Base-by-base conservation (phyloP, 2,113 vertebrate genomes). In the Nyctibius bracteatus region DNA sequence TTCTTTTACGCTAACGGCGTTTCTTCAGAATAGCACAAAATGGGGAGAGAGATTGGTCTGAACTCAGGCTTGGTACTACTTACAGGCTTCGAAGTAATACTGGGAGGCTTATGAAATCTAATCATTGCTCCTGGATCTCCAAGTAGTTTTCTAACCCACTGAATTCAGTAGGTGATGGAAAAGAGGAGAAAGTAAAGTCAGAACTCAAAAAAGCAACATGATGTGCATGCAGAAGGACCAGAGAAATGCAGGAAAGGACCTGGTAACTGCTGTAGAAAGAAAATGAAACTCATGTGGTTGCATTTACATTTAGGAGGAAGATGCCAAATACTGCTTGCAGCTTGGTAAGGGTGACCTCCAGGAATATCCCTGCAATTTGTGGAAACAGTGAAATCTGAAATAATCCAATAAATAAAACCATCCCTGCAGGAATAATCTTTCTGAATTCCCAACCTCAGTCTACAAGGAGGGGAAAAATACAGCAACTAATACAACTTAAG, bases 1-100 rank as follows among this genome's bases (percentile, higher is more conserved):
- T 15, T 74, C 19, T 84, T 78, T 66, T 66, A 57, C 8, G 3
- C 39, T 55, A 18, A 7, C 0, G 4, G 19, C 0, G 0, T 86
- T 95, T 95, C 28, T 75, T 52, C 44, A 31, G 41, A 41, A 39
- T 31, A 74, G 35, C 57, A 47, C 18, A 16, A 63, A 59, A 65
- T 20, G 28, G 17, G 21, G 57, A 68, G 23, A 75, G 37, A 31
- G n/a, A n/a, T 21, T 35, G 35, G 20, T 71, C 72, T 68, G 30
- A 78, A 59, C 8, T 81, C 3, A 2, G 67, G n/a, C 47, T 89
- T 51, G 35, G 12, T 55, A 9, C 11, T 88, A 10, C 21, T 83
- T 49, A 14, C 6, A 33, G 0, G 0, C 19, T 80, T 59, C 31
- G 33, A 88, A 84, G 63, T 49, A 79, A n/a, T 24, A 46, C 14